Percentiles rank a stretch among this genome's conserved stretches.
Conservation (phyloP, 2,888 invertebrate species). For the Polydrusus pterygomalis region DNA sequence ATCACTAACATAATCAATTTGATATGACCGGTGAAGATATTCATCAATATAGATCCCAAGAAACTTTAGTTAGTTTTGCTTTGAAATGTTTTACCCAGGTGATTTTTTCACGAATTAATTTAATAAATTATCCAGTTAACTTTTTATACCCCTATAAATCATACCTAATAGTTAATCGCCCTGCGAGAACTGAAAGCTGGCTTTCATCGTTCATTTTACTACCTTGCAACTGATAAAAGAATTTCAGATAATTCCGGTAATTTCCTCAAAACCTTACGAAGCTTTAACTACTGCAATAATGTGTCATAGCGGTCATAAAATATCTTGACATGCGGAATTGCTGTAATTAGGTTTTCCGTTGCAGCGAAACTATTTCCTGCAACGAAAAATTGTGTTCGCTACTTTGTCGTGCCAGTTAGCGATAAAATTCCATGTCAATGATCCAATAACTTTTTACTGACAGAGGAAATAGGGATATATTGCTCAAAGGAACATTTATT, state of each 20-base stretch:
- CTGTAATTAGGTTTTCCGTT: conserved; percentile 43
- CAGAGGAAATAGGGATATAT: not conserved
- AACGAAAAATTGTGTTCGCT: conserved; percentile 32
- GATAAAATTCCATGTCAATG: conserved; percentile 31
- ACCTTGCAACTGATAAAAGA: not conserved
- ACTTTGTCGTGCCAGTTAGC: conserved; percentile 35
- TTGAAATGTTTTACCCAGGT: too few species aligned
- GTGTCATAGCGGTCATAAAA: conserved; percentile 35
- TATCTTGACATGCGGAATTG: conserved; percentile 31
- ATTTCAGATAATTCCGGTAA: conserved; percentile 26
- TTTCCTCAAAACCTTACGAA: conserved; percentile 23
- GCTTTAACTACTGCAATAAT: conserved; percentile 23
- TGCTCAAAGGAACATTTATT: not conserved
- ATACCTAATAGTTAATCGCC: too few species aligned
- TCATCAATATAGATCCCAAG: too few species aligned
- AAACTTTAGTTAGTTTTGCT: too few species aligned
- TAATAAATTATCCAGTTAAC: too few species aligned
- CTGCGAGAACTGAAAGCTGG: too few species aligned
- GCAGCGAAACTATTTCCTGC: conserved; percentile 33
- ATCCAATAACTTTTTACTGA: conserved; percentile 21
- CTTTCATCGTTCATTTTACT: too few species aligned
- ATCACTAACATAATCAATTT: too few species aligned
- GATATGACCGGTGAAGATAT: too few species aligned
- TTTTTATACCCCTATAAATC: too few species aligned
- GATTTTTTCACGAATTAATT: too few species aligned